Evolutionary conservation across 2,113 vertebrate species (phyloP).

Genomic region (Noctilio leporinus): DNA sequence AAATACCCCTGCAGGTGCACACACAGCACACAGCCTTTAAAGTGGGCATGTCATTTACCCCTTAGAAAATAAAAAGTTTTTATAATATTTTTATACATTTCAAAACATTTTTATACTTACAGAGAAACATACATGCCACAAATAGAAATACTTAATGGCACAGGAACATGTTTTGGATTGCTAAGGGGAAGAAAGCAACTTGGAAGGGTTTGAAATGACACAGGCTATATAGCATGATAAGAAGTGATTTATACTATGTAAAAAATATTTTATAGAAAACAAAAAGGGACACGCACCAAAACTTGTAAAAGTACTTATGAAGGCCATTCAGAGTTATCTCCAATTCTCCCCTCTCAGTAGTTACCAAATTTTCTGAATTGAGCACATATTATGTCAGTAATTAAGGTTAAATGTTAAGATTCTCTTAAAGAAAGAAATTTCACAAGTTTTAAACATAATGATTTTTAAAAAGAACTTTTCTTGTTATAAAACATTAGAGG

Average conservation of each 20-base stretch:
- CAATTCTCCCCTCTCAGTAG: neutral
- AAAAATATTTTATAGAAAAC: neutral
- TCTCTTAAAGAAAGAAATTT: neutral
- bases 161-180: neutral
- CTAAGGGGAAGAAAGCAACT: neutral
- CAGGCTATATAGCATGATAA: neutral
- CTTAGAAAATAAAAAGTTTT: neutral
- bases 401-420: neutral
- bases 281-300: neutral
- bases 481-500: neutral
- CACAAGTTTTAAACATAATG: neutral
- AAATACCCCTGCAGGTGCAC: neutral
- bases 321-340: neutral
- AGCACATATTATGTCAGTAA: neutral
- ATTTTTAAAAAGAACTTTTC: neutral
- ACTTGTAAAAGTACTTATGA: neutral
- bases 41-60: no score
- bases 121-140: neutral
- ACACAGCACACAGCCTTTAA: neutral
- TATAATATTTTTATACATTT: neutral
- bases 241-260: neutral
- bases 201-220: neutral
- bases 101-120: neutral
- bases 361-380: neutral
- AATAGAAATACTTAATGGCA: neutral